Evolutionary conservation across 2,888 invertebrate genomes (phyloP), one percentile per base, ranked within the genome.

Genomic region (Acheta domesticus): DNA sequence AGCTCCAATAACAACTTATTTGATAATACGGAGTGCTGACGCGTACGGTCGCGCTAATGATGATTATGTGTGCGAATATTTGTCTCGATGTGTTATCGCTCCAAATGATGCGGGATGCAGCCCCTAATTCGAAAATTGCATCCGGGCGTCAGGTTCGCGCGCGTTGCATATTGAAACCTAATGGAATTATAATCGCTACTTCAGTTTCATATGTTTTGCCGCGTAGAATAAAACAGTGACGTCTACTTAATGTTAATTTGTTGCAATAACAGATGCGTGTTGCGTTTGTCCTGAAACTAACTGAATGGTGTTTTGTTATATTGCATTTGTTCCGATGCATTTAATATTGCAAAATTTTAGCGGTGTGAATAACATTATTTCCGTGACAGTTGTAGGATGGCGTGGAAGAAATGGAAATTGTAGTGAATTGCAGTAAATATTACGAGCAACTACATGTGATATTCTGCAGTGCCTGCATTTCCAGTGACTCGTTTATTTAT

Each of bases 1-100:
- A 62, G 62, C 62, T 62, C 62, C 62, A 62, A 62, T 62, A 62
- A 62, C 14, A n/a, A 62, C 62, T 62, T 62, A 62, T 62, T 62
- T 62, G 62, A 62, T 36, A 36, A 36, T 36, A 36, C 36, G 36
- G 36, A 5, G 36, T 36, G 36, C 36, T 36, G 36, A 36, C 36
- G 36, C 36, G 36, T 36, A 36, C 36, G 62, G 62, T 12, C 62
- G 14, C 62, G 14, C 36, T 14, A 62, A 62, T 62, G 62, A 62
- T 62, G 62, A 62, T 62, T 19, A 62, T 62, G 62, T 16, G 14
- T 62, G 16, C 62, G 36, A 36, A 36, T 36, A 36, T 36, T 36
- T 36, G 36, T 36, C 36, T 36, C 36, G 36, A 36, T 36, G 16
- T 62, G 62, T 62, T 62, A 62, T 62, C 62, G n/a, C n/a, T 19